phyloP scores from a whole-genome alignment of 2,888 invertebrate genomes.

The Drosophila pegasa region DNA sequence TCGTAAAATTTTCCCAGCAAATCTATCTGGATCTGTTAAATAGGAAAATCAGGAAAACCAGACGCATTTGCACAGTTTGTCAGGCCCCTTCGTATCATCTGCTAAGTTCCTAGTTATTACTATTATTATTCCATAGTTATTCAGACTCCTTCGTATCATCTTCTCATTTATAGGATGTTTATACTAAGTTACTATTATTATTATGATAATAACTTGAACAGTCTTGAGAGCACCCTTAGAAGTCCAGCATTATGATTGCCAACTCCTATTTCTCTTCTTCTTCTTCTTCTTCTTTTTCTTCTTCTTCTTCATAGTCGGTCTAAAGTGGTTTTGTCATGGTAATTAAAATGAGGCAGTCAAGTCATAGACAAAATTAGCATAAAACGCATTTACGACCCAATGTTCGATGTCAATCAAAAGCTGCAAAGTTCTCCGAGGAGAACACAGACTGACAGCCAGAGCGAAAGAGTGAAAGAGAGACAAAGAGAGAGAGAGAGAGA shows the following conservation, averaged over 20 bases:
- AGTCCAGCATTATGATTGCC: background rate
- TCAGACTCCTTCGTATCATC: background rate
- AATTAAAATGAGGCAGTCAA: conserved; percentile 68
- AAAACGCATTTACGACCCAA: conserved; percentile 78
- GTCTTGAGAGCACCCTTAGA: background rate
- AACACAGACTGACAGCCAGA: conserved; percentile 9
- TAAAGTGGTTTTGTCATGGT: conserved; percentile 65
- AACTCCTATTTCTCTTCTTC: background rate
- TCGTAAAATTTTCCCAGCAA: background rate
- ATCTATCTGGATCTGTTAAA: background rate
- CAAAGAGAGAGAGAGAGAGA: background rate
- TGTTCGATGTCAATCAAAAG: conserved; percentile 82
- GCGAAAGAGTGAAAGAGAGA: background rate
- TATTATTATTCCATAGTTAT: no score
- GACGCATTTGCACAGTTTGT: no score
- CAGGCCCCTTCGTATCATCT: no score
- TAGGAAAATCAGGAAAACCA: no score
- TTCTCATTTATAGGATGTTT: background rate
- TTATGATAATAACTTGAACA: background rate
- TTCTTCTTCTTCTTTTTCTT: conserved; percentile 5
- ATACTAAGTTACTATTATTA: background rate
- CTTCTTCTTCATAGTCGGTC: conserved; percentile 1
- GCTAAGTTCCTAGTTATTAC: no score
- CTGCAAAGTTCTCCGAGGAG: conserved; percentile 55
- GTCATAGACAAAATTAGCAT: conserved; percentile 74